Evolutionary conservation across 2,797 vertebrate genomes (phyloP), one percentile per base, ranked within the genome.

Genomic region (Apodemus agrarius): DNA sequence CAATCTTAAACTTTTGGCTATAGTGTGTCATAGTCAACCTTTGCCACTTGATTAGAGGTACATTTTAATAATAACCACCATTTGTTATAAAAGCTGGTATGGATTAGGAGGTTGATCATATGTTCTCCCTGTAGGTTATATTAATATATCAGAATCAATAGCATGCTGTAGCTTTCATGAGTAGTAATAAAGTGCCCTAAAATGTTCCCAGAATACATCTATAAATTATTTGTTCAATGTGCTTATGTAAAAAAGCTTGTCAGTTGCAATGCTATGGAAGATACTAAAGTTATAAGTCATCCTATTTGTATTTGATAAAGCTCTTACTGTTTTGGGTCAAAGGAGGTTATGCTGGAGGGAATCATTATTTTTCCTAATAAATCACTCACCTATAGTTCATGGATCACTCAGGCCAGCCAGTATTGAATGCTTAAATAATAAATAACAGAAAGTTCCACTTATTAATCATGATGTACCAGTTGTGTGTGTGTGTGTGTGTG

Each of bases 331-430:
- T 98, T 98, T 97, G 97, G 98, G 98, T 98, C 98, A 98, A 95
- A 98, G 96, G 97, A 97, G 98, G 96, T 98, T 98, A 97, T 96
- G 96, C 96, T 98, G 97, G 98, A 99, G 43, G 11, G 98, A 99
- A 99, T 99, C 98, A 98, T 99, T 99, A 99, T 99, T 99, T 99
- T 98, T 90, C 97, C 98, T 98, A 99, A 99, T 99, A 99, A 99
- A 99, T 99, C 98, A 99, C 98, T 98, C 98, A 98, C 98, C 98
- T 98, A 98, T 99, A 99, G 98, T 99, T 99, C 98, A 98, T 98
- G 98, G 98, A 99, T 99, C 98, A 97, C 98, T 99, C 98, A 98
- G 97, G 97, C 94, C 96, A 98, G 97, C 97, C 98, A 96, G 98
- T 98, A 98, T 98, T 93, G 96, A 98, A 98, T 97, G 96, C 89